Percentiles rank a stretch among this genome's conserved stretches.
phyloP scores from a whole-genome alignment of 2,888 invertebrate genomes.

The Liopterus haemorrhoidalis region DNA sequence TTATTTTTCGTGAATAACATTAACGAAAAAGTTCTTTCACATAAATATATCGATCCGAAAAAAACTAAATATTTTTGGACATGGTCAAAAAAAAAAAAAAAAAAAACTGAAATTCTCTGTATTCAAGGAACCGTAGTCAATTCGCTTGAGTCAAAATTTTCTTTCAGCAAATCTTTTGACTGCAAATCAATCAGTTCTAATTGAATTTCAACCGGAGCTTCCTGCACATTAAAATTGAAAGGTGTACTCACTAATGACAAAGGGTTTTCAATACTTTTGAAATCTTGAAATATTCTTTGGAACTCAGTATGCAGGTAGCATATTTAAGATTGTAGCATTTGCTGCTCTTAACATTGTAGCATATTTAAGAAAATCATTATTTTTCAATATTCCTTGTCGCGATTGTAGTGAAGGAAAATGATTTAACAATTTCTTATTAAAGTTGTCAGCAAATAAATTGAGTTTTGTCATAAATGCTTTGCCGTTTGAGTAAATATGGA shows the following conservation, averaged over 20 bases:
- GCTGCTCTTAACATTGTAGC: conserved; percentile 11
- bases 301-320: conserved; percentile 18
- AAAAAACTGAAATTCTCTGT: conserved; percentile 14
- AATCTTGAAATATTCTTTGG: conserved; percentile 19
- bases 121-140: conserved; percentile 16
- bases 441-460: conserved; percentile 20
- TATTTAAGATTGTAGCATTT: too few relatives aligned
- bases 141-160: conserved; percentile 19
- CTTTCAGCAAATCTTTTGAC: conserved; percentile 18
- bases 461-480: conserved; percentile 19
- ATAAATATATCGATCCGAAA: conserved; percentile 16
- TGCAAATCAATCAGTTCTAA: conserved; percentile 18
- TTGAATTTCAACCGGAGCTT: conserved; percentile 13
- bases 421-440: conserved; percentile 17
- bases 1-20: conserved; percentile 20
- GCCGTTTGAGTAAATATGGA: conserved; percentile 15
- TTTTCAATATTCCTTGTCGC: conserved; percentile 13
- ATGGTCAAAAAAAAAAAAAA: conserved; percentile 15
- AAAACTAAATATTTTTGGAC: conserved; percentile 17
- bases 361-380: conserved; percentile 19
- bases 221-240: conserved; percentile 12
- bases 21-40: conserved; percentile 21
- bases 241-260: conserved; percentile 15
- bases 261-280: conserved; percentile 15
- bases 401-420: conserved; percentile 19